A percentile compares a stretch with the other conserved stretches of the same genome.
These are phyloP conservation scores for Podocnemis expansa DNA, from an alignment of 2,113 vertebrate species.

Conservation along the genomic window DNA sequence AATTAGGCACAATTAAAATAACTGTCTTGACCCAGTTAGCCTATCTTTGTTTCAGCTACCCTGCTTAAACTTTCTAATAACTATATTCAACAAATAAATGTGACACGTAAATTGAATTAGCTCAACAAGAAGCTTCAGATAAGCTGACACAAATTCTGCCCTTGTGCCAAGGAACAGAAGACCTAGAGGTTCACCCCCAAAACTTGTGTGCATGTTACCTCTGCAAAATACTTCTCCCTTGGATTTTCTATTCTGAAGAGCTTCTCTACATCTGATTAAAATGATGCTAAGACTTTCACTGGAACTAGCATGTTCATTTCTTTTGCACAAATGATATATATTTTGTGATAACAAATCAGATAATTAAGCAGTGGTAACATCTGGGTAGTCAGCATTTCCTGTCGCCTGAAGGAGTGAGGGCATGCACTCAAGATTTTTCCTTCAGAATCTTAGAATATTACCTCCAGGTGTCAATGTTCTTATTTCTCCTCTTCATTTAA, in stretches of 20 bases:
- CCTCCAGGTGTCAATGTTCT: neutral
- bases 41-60: neutral
- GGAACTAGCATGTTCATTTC: neutral
- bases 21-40: neutral
- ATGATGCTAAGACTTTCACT: neutral
- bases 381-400: neutral
- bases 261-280: neutral
- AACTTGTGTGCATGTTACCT: neutral
- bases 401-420: neutral
- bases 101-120: neutral
- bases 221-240: neutral
- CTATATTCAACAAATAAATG: neutral
- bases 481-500: neutral
- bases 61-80: conserved; percentile 17
- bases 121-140: neutral
- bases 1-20: neutral
- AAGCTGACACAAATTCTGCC: neutral
- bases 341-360: neutral
- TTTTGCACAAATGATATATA: neutral
- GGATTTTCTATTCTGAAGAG: neutral
- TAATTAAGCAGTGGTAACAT: neutral
- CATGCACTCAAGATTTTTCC: neutral
- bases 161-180: neutral
- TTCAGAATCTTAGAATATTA: neutral
- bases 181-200: neutral